These are phyloP conservation scores for Hirundo rustica DNA, from an alignment of 2,797 vertebrate species.

Conservation along the genomic window DNA sequence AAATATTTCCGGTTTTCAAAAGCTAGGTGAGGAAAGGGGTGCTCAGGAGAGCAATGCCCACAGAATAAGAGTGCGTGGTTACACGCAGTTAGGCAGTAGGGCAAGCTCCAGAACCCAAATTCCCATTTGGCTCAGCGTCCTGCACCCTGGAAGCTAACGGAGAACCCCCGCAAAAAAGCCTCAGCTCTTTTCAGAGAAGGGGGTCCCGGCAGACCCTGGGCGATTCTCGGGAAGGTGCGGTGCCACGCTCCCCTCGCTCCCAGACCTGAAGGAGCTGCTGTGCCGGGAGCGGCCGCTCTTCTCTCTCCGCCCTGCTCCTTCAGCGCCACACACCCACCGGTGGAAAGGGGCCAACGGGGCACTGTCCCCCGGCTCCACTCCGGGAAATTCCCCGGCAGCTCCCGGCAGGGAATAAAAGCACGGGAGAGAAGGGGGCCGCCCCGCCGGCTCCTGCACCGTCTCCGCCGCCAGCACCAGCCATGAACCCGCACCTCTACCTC, in stretches of 20 bases:
- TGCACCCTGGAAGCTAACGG: background rate
- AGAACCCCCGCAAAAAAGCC: background rate
- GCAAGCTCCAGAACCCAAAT: background rate
- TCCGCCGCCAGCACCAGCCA: background rate
- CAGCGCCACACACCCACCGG: background rate
- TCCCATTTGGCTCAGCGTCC: background rate
- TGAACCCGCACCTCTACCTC: background rate
- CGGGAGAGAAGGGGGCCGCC: accelerated
- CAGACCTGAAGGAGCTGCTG: background rate
- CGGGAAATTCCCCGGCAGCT: background rate
- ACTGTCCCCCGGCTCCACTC: background rate
- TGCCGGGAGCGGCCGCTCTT: no score
- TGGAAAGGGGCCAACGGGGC: background rate
- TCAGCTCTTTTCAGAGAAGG: background rate
- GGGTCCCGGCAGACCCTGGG: no score
- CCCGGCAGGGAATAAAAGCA: background rate
- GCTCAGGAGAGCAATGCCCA: background rate
- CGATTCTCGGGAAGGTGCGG: background rate
- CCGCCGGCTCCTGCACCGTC: background rate
- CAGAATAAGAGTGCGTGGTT: accelerated
- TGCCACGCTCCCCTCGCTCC: accelerated
- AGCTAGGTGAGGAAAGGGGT: background rate
- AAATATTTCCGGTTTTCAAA: background rate
- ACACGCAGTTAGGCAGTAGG: background rate
- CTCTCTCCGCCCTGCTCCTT: background rate